Evolutionary conservation across 2,797 vertebrate species (phyloP).

Genomic region (Microctenopoma steveboyesi): DNA sequence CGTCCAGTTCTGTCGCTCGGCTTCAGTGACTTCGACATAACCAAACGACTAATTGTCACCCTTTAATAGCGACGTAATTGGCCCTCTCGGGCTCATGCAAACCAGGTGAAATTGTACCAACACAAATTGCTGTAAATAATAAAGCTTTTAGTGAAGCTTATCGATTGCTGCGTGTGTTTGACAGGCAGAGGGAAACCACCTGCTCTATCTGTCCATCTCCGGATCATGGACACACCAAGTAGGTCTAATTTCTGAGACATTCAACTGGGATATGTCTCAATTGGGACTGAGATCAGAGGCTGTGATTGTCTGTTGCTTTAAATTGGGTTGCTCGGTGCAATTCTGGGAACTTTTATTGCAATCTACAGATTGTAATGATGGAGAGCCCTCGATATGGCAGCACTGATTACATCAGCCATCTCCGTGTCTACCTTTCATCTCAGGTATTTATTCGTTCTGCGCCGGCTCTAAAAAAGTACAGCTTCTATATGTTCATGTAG

Average conservation of each 20-base stretch:
- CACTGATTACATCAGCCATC: conserved; percentile 78
- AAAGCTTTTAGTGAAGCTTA: conserved; percentile 44
- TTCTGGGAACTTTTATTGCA: conserved; percentile 74
- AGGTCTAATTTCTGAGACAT: conserved; percentile 71
- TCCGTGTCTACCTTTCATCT: conserved; percentile 81
- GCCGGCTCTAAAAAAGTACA: conserved; percentile 78
- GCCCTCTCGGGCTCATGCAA: conserved; percentile 23
- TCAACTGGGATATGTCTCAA: conserved; percentile 75
- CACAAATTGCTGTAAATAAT: conserved; percentile 43
- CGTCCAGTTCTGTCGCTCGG: conserved; percentile 29
- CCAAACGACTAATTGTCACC: conserved; percentile 55
- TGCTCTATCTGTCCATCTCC: conserved; percentile 64
- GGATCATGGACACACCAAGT: conserved; percentile 60
- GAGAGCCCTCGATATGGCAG: conserved; percentile 78
- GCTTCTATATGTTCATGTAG: conserved; percentile 63
- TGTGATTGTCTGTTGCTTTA: conserved; percentile 72
- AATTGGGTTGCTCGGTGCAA: conserved; percentile 76
- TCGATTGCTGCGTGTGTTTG: conserved; percentile 36
- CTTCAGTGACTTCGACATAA: conserved; percentile 43
- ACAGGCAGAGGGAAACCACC: conserved; percentile 27
- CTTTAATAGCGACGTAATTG: conserved; percentile 58
- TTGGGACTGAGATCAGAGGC: conserved; percentile 76
- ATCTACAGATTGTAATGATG: conserved; percentile 79
- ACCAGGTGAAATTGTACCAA: conserved; percentile 50
- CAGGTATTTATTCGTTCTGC: conserved; percentile 81